These are phyloP conservation scores for Deroplatys truncata DNA, from an alignment of 2,888 invertebrate genomes.

Conservation along the genomic window DNA sequence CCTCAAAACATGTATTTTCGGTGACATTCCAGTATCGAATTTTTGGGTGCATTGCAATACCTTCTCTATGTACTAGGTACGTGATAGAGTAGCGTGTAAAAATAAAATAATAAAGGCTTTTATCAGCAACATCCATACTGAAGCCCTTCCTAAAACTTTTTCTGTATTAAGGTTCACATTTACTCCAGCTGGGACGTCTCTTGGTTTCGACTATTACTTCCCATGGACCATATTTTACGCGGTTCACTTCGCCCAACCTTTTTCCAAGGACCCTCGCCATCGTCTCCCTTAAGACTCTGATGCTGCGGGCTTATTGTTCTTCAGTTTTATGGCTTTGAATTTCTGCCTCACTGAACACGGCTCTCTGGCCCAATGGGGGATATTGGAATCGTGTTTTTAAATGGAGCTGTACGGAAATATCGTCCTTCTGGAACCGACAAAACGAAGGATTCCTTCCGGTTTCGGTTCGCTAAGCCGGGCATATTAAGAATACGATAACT, in stretches of 20 bases:
- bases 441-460: background rate
- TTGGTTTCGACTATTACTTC: background rate
- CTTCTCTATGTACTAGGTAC: too few species aligned
- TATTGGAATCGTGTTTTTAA: background rate
- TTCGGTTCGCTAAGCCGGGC: background rate
- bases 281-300: background rate
- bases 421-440: background rate
- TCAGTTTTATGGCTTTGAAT: background rate
- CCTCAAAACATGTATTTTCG: too few species aligned
- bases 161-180: too few species aligned
- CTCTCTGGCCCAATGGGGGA: background rate
- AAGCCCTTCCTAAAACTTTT: too few species aligned
- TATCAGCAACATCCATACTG: too few species aligned
- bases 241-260: background rate
- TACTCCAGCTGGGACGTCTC: background rate
- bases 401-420: background rate
- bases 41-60: too few species aligned
- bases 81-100: too few species aligned
- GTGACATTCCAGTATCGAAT: too few species aligned
- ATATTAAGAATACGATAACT: background rate
- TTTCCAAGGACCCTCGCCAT: background rate
- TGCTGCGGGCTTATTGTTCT: background rate
- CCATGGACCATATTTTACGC: background rate
- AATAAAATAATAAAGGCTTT: too few species aligned
- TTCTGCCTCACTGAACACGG: background rate